These are phyloP conservation scores for Scaptomyza caliginosa DNA, from an alignment of 2,888 invertebrate genomes.

Conservation along the genomic window DNA sequence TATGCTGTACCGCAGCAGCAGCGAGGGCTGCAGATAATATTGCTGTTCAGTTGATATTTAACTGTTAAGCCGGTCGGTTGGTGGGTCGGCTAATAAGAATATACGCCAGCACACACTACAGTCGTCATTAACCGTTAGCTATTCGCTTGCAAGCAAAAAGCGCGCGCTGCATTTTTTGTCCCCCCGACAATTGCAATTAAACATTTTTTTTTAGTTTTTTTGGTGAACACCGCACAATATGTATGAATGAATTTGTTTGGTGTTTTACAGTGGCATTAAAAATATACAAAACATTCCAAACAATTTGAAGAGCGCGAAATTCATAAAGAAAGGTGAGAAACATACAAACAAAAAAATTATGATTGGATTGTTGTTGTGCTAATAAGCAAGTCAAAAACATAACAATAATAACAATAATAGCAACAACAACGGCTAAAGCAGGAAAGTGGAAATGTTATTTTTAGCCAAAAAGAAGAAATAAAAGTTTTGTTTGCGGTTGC, in stretches of 20 bases:
- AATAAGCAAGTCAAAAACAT: constrained; percentile 32
- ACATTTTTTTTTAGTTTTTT: constrained; percentile 30
- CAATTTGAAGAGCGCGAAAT: constrained; percentile 41
- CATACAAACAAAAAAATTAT: constrained; percentile 40
- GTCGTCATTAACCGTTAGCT: constrained; percentile 57
- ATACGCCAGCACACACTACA: not conserved
- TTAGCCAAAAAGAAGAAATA: constrained; percentile 39
- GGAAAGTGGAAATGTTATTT: constrained; percentile 58
- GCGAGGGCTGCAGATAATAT: not conserved
- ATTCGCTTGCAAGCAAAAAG: constrained; percentile 43
- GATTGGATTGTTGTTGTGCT: constrained; percentile 55
- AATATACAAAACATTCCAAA: constrained; percentile 23
- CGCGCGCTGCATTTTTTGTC: constrained; percentile 55
- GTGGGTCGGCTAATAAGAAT: constrained; percentile 10
- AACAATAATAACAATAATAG: constrained; percentile 19
- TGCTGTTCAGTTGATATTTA: constrained; percentile 45
- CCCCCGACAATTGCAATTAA: constrained; percentile 13
- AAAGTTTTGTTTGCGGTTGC: constrained; percentile 48
- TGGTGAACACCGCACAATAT: constrained; percentile 34
- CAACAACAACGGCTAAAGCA: constrained; percentile 32
- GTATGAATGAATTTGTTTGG: constrained; percentile 40
- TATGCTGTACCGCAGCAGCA: no score
- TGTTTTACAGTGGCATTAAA: constrained; percentile 23
- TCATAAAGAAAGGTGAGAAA: constrained; percentile 66
- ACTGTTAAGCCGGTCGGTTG: constrained; percentile 63